A percentile compares a stretch with the other conserved stretches of the same genome.
Conservation (phyloP, 2,888 invertebrate genomes). For the Caenorhabditis sp. region DNA sequence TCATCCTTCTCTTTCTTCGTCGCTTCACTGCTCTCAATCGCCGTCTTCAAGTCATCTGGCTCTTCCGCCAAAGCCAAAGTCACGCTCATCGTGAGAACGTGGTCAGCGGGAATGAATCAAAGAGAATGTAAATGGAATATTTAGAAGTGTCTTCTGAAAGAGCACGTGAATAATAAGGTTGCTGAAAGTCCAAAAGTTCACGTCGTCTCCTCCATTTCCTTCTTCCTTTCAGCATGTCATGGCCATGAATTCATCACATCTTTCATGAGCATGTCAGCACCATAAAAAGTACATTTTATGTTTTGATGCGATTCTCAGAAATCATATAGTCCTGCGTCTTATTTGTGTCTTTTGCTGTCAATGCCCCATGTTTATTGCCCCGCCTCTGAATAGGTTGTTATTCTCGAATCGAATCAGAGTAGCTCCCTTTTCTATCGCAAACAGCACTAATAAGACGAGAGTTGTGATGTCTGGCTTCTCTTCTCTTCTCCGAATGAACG, state of each 20-base stretch:
- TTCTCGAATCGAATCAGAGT: neutral
- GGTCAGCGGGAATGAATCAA: neutral
- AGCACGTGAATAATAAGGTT: neutral
- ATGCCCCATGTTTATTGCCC: too few species aligned
- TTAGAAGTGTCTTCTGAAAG: too few species aligned
- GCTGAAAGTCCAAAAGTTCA: slow-evolving; percentile 10
- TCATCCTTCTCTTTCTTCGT: slow-evolving; percentile 31
- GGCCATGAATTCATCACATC: slow-evolving; percentile 11
- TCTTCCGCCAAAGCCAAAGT: slow-evolving; percentile 3
- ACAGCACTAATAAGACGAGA: neutral
- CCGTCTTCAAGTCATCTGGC: slow-evolving; percentile 53
- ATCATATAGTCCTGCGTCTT: too few species aligned
- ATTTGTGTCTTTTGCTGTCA: too few species aligned
- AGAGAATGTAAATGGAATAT: too few species aligned
- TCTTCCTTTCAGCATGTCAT: neutral
- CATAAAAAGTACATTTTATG: neutral
- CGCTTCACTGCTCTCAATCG: slow-evolving; percentile 39
- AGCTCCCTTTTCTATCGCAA: too few species aligned
- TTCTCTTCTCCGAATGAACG: too few species aligned
- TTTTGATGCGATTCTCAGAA: too few species aligned
- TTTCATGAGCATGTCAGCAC: neutral
- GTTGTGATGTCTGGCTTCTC: slow-evolving; percentile 33
- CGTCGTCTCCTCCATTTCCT: neutral
- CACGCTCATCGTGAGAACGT: slow-evolving; percentile 11
- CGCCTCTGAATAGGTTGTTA: too few species aligned